Conservation (phyloP, 1,140 invertebrate genomes). For the Trichogramma pretiosum region DNA sequence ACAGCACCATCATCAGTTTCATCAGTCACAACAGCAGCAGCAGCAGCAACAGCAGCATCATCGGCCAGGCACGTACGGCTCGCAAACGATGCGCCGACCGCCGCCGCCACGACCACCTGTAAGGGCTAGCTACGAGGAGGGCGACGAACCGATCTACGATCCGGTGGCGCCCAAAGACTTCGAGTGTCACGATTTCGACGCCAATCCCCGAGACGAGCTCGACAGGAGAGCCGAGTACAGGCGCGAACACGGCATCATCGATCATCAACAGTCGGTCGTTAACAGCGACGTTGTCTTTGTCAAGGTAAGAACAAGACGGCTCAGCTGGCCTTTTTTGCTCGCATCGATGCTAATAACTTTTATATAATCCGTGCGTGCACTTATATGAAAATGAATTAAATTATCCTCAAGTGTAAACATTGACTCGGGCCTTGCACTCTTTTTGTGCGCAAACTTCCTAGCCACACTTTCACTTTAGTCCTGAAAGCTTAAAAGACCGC, state of each 20-base stretch:
- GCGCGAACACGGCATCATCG: conserved; percentile 29
- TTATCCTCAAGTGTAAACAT: no score
- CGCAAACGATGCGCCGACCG: conserved; percentile 5
- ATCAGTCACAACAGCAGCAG: conserved; percentile 14
- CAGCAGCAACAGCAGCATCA: neutral
- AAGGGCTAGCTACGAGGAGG: conserved; percentile 26
- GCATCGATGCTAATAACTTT: no score
- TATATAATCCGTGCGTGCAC: no score
- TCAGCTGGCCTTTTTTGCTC: no score
- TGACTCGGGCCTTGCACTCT: no score
- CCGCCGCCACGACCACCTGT: conserved; percentile 18
- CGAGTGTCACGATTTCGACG: conserved; percentile 42
- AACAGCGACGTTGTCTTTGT: conserved; percentile 3
- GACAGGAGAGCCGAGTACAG: conserved; percentile 36
- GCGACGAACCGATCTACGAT: conserved; percentile 41
- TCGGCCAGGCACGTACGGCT: no score
- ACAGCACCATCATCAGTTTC: conserved; percentile 26
- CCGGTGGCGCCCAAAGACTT: conserved; percentile 40
- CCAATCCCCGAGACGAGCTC: conserved; percentile 38
- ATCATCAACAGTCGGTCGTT: conserved; percentile 3
- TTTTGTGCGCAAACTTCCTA: no score
- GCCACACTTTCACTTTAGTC: no score
- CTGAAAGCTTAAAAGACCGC: no score
- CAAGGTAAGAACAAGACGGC: conserved; percentile 3
- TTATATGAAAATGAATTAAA: no score